phyloP scores from a whole-genome alignment of 2,888 invertebrate species.

The Cabera pusaria region DNA sequence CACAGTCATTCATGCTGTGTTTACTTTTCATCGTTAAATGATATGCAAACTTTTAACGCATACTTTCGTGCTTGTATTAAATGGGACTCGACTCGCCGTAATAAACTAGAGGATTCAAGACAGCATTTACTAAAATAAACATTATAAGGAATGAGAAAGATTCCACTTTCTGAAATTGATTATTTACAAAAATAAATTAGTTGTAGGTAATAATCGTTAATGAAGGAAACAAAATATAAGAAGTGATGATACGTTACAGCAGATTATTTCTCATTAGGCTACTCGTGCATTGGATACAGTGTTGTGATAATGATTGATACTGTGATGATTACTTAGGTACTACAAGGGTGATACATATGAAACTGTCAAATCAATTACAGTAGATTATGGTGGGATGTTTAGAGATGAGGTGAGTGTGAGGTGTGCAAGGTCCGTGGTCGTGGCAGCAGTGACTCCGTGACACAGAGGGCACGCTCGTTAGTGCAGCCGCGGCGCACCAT shows the following conservation, averaged over 20 bases:
- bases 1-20: conserved; percentile 37
- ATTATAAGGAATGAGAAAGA: no score
- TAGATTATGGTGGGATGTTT: conserved; percentile 3
- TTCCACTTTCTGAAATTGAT: no score
- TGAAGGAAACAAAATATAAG: no score
- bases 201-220: no score
- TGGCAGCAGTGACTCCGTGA: conserved; percentile 2
- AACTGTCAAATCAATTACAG: conserved; percentile 5
- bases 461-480: conserved; percentile 51
- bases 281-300: no score
- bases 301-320: no score
- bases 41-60: conserved; percentile 17
- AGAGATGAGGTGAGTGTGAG: conserved; percentile 8
- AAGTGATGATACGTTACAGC: no score
- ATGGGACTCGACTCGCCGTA: conserved; percentile 8
- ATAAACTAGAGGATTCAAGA: conserved; percentile 15
- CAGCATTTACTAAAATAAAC: no score
- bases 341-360: no score
- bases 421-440: conserved; percentile 1
- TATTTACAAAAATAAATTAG: no score
- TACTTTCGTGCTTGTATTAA: conserved; percentile 3
- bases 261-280: no score
- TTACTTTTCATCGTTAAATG: conserved; percentile 35
- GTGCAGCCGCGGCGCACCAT: conserved; percentile 64
- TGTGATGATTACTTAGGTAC: no score